Base-by-base conservation (phyloP, 2,113 vertebrate genomes). In the Crotophaga sulcirostris region DNA sequence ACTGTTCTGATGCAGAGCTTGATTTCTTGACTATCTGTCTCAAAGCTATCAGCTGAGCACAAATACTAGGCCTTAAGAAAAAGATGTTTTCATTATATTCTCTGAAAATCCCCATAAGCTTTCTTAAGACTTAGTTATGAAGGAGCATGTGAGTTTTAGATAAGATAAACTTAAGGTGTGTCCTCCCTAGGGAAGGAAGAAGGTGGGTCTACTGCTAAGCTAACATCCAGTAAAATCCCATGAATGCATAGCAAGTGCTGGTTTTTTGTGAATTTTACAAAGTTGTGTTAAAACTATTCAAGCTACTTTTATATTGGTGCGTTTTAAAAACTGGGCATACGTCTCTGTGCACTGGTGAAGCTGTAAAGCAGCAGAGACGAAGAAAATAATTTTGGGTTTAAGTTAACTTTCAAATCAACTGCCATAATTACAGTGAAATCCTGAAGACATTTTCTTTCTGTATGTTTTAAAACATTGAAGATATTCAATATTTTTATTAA, bases 121-220 rank as follows among this genome's bases (percentile, higher is more conserved):
- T 94, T 84, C 31, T 85, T 62, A 87, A 87, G 83, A 54, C n/a
- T 40, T 78, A 42, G 40, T 62, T 91, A 28, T 91, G 74, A 82
- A 96, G 77, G 38, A 60, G 58, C n/a, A 17, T 94, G 74, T 73
- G 2, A 2, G 8, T 7, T 83, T 91, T 79, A 87, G 77, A 73
- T 94, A 89, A 91, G 87, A 70, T 75, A 68, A 93, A 83, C 20
- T 62, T 79, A 76, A 91, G 89, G 81, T 77, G 63, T 90, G 72
- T 86, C 75, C 63, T 55, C 16, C 7, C 13, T 83, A 18, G 33
- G 55, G 45, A 88, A 51, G 38, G 45, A 51, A 84, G 2, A 84
- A 87, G 19, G 36, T 80, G 76, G 52, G 17, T 78, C 29, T 88
- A 60, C 58, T 44, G 45, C 33, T 54, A 44, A 92, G 33, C 13